A percentile compares a stretch with the other conserved stretches of the same genome.
phyloP scores from a whole-genome alignment of 2,113 vertebrate species.

The Scytalopus superciliaris region DNA sequence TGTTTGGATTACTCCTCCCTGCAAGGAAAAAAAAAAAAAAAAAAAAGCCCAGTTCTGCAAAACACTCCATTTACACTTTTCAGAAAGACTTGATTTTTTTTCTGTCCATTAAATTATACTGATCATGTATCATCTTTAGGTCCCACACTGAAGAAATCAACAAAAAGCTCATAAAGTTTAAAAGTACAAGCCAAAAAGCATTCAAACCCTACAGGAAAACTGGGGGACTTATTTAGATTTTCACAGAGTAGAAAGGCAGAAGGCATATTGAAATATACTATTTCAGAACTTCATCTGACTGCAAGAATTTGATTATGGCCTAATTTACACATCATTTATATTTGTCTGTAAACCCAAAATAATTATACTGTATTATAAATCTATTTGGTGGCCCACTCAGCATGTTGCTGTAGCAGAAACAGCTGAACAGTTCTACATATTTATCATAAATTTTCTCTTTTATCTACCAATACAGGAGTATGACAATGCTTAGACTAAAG shows the following conservation, averaged over 20 bases:
- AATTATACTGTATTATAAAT: not conserved
- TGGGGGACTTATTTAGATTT: not conserved
- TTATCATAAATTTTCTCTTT: not conserved
- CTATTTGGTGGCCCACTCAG: not conserved
- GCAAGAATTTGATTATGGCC: not conserved
- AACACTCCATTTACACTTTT: not conserved
- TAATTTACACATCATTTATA: not conserved
- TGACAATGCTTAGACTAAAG: not conserved
- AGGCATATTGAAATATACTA: not conserved
- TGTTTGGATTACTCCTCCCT: not conserved
- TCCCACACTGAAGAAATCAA: not conserved
- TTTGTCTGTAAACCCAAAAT: not conserved
- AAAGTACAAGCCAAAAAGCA: not conserved
- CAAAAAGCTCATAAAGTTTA: not conserved
- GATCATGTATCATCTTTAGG: rapidly evolving
- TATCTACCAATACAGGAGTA: not conserved
- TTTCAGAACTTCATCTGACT: not conserved
- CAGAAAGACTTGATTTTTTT: not conserved
- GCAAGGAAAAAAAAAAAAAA: too few species aligned
- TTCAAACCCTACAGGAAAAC: not conserved
- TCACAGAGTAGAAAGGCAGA: not conserved
- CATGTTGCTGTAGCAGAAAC: not conserved
- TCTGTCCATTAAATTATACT: not conserved
- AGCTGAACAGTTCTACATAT: not conserved
- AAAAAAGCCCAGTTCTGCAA: not conserved